Percentiles rank a stretch among this genome's conserved stretches.
Evolutionary conservation across 2,113 vertebrate species (phyloP).

Genomic region (Trogon melanurus): DNA sequence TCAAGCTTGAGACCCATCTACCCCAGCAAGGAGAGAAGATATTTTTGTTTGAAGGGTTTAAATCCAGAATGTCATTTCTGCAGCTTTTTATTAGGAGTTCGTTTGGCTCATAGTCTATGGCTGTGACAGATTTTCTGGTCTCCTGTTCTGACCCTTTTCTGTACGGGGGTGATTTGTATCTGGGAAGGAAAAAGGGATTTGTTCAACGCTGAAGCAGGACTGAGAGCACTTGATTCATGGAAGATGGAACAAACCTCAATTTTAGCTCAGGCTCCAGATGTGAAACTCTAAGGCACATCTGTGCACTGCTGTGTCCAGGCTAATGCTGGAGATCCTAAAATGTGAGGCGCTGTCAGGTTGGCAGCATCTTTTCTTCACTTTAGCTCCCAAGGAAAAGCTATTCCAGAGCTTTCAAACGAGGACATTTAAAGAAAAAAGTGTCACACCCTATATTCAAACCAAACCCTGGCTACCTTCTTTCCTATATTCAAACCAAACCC

Average conservation of each 20-base stretch:
- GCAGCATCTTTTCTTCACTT: neutral
- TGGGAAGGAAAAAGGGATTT: conserved; percentile 6
- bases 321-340: neutral
- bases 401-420: neutral
- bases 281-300: neutral
- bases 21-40: neutral
- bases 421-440: neutral
- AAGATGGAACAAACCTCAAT: neutral
- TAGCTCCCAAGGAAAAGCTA: neutral
- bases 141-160: neutral
- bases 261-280: conserved; percentile 15
- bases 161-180: neutral
- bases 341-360: neutral
- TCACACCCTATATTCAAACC: neutral
- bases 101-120: neutral
- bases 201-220: neutral
- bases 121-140: conserved; percentile 14
- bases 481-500: neutral
- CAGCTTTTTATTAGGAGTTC: neutral
- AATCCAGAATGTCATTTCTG: neutral
- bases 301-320: neutral
- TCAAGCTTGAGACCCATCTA: neutral
- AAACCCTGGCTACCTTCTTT: neutral
- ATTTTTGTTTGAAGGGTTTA: neutral
- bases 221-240: neutral